Base-by-base conservation (phyloP, 2,888 invertebrate genomes). In the Hartigia nigra region DNA sequence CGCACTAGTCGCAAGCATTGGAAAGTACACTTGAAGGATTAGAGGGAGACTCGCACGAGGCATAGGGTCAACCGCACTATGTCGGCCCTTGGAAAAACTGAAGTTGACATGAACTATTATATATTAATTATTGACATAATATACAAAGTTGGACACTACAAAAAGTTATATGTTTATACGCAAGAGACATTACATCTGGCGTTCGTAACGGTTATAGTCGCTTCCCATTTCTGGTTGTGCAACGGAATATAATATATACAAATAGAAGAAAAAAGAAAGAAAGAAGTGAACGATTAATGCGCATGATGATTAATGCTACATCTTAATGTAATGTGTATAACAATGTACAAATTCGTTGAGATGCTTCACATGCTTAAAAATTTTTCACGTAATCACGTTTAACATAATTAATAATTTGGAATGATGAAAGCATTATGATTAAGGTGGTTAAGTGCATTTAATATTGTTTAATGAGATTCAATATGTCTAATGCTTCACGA, bases 51-150 rank as follows among this genome's bases (percentile, higher is more conserved):
- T 32, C 32, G 72, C 72, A 9, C 34, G 12, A 72, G 34, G 31
- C 34, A 34, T 72, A 72, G 23, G 9, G 72, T 34, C 72, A 34
- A 72, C 31, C 34, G 72, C 34, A 31, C 72, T 72, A 14, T 31
- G 23, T 32, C 72, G 72, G 23, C 55, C 72, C 72, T 72, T 31
- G 32, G 31, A 31, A 5, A 72, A 74, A 36, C 35, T 74, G 79
- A 82, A 81, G 81, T 86, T 85, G 80, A 78, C 86, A 85, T 81
- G 82, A 85, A 84, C 84, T 86, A 85, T 86, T 86, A 85, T 88
- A 86, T 87, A 87, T 87, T 88, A 85, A 87, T 86, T 85, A 85
- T 88, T 84, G 89, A 90, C 87, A 87, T 86, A 90, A 88, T 87
- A 85, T 89, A 90, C 89, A 90, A 86, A 88, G 87, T 84, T 84